These are phyloP conservation scores for Lacanobia oleracea DNA, from an alignment of 2,888 invertebrate genomes.

Conservation along the genomic window DNA sequence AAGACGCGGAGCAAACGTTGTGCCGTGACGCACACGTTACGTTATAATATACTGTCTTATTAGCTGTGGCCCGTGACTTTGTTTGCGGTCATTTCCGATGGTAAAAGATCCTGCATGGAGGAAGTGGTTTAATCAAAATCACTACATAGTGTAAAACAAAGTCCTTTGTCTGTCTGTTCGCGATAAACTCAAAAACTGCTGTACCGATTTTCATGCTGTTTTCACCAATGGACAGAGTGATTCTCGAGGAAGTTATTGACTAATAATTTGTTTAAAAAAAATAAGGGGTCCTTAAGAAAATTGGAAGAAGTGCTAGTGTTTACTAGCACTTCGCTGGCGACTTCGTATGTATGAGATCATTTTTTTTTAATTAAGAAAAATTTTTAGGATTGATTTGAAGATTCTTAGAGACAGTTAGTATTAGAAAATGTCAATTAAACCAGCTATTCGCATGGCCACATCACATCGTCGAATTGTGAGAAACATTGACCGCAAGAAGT, in stretches of 20 bases:
- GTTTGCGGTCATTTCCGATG: slow-evolving; percentile 38
- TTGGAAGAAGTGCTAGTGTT: too few relatives aligned
- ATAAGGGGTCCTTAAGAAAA: too few relatives aligned
- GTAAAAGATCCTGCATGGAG: slow-evolving; percentile 5
- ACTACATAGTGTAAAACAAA: too few relatives aligned
- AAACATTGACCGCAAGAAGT: neutral
- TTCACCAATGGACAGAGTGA: too few relatives aligned
- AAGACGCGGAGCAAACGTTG: slow-evolving; percentile 59
- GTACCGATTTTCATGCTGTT: too few relatives aligned
- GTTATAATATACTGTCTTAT: slow-evolving; percentile 59
- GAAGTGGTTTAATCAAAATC: neutral
- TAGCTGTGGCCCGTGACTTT: slow-evolving; percentile 43
- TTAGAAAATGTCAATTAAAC: neutral
- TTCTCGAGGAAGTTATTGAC: too few relatives aligned
- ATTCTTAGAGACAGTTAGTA: neutral
- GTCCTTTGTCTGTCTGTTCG: too few relatives aligned
- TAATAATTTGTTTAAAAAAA: too few relatives aligned
- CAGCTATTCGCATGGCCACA: neutral
- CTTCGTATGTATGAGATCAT: too few relatives aligned
- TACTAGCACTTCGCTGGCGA: too few relatives aligned
- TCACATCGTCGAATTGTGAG: neutral
- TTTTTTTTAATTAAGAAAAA: too few relatives aligned
- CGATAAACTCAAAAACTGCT: too few relatives aligned
- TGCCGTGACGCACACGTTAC: slow-evolving; percentile 74
- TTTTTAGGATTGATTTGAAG: neutral